phyloP scores from a whole-genome alignment of 2,113 vertebrate genomes.

The Pygoscelis adeliae region DNA sequence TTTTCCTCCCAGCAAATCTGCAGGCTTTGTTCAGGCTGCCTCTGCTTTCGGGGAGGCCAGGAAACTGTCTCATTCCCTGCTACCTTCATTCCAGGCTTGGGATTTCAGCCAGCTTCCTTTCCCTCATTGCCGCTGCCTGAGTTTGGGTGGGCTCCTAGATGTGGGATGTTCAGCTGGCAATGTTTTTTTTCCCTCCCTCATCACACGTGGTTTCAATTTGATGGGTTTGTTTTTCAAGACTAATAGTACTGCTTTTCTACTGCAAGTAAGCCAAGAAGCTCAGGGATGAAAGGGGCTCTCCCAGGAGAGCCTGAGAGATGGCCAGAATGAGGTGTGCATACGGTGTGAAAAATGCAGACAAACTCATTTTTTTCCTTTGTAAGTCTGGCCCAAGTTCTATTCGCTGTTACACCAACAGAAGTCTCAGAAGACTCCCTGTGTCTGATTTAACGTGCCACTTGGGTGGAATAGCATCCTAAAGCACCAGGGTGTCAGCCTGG shows the following conservation, averaged over 20 bases:
- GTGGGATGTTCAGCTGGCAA: background rate
- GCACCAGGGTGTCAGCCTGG: background rate
- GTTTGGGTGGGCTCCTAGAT: slow-evolving; percentile 31
- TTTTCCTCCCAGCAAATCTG: background rate
- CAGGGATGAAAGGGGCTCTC: background rate
- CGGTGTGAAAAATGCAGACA: background rate
- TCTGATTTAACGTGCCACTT: background rate
- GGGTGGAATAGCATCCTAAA: background rate
- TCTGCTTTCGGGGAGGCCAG: background rate
- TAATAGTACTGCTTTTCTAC: background rate
- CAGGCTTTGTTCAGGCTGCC: background rate
- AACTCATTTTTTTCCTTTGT: background rate
- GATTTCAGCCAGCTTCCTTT: slow-evolving; percentile 6
- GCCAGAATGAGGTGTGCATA: background rate
- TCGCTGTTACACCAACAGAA: background rate
- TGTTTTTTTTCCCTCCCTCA: background rate
- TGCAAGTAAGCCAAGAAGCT: background rate
- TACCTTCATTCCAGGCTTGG: slow-evolving; percentile 14
- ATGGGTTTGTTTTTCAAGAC: background rate
- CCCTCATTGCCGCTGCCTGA: background rate
- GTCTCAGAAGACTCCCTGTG: background rate
- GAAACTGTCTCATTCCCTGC: background rate
- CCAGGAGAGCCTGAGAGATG: background rate
- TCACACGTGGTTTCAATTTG: background rate
- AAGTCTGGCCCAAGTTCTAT: background rate